These are phyloP conservation scores for Bembecia ichneumoniformis DNA, from an alignment of 2,888 invertebrate species.

Conservation along the genomic window DNA sequence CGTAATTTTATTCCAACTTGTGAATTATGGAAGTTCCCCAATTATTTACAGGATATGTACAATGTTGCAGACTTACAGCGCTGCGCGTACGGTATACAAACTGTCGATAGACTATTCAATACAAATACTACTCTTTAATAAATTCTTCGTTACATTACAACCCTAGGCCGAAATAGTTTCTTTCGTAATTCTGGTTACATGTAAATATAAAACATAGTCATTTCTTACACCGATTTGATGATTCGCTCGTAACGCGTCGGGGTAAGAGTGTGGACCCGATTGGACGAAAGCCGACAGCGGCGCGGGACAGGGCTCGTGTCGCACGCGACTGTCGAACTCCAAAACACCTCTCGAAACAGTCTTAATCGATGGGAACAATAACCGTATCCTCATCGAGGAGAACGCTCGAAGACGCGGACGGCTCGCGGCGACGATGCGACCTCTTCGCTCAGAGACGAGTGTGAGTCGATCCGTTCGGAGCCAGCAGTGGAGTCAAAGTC, in stretches of 20 bases:
- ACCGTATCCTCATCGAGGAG: conserved; percentile 49
- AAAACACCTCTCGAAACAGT: conserved; percentile 10
- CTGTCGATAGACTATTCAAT: conserved; percentile 47
- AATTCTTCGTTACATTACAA: conserved; percentile 64
- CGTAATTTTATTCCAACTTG: conserved; percentile 56
- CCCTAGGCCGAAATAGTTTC: conserved; percentile 39
- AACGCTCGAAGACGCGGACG: conserved; percentile 25
- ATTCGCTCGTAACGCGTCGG: conserved; percentile 4
- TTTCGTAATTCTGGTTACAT: conserved; percentile 17
- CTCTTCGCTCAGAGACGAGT: conserved; percentile 59
- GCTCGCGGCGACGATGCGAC: conserved; percentile 40
- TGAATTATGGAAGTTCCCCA: conserved; percentile 50
- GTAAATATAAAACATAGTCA: conserved; percentile 14
- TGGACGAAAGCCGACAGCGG: conserved; percentile 16
- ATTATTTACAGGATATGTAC: conserved; percentile 71
- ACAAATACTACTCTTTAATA: conserved; percentile 56
- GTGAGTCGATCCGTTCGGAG: conserved; percentile 50
- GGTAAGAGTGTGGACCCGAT: conserved; percentile 3
- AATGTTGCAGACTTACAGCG: conserved; percentile 42
- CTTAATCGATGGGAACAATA: conserved; percentile 47
- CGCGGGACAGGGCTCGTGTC: conserved; percentile 48
- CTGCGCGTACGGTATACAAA: conserved; percentile 44
- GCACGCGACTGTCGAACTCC: conserved; percentile 14
- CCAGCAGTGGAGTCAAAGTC: conserved; percentile 43
- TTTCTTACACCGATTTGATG: neutral